Percentiles rank a stretch among this genome's conserved stretches.
These are phyloP conservation scores for Drosophila helvetica DNA, from an alignment of 2,888 invertebrate species.

Conservation along the genomic window DNA sequence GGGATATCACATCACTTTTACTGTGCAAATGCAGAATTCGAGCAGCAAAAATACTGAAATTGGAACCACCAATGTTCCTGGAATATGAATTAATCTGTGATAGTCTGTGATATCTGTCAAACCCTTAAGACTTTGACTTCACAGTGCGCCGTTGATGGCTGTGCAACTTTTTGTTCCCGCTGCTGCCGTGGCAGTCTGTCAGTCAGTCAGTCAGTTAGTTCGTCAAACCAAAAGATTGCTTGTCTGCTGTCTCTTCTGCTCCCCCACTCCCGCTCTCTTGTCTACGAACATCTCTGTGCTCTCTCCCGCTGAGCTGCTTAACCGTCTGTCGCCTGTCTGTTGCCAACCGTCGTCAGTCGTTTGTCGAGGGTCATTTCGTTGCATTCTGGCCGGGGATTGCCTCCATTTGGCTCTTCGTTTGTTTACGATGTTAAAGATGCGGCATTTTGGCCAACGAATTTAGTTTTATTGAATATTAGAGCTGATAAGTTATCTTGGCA, in stretches of 20 bases:
- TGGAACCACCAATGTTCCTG: too few relatives aligned
- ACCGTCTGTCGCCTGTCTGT: slow-evolving; percentile 30
- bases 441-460: neutral
- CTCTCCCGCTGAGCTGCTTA: slow-evolving; percentile 44
- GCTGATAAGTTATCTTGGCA: neutral
- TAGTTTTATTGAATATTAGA: neutral
- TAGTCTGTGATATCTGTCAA: too few relatives aligned
- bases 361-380: slow-evolving; percentile 61
- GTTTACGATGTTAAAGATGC: slow-evolving; percentile 11
- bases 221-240: slow-evolving; percentile 51
- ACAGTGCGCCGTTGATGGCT: neutral
- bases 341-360: slow-evolving; percentile 26
- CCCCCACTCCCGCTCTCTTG: neutral
- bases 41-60: too few relatives aligned
- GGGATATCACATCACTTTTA: too few relatives aligned
- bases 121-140: neutral
- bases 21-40: too few relatives aligned
- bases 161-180: neutral
- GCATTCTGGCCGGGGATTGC: slow-evolving; percentile 42
- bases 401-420: slow-evolving; percentile 21
- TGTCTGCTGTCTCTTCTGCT: slow-evolving; percentile 21
- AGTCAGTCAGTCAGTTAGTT: slow-evolving; percentile 47
- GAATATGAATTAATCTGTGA: too few relatives aligned
- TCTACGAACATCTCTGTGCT: slow-evolving; percentile 40
- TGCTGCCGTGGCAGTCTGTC: slow-evolving; percentile 10